Base-by-base conservation (phyloP, 1,140 invertebrate genomes). In the Stegodyphus mimosarum region DNA sequence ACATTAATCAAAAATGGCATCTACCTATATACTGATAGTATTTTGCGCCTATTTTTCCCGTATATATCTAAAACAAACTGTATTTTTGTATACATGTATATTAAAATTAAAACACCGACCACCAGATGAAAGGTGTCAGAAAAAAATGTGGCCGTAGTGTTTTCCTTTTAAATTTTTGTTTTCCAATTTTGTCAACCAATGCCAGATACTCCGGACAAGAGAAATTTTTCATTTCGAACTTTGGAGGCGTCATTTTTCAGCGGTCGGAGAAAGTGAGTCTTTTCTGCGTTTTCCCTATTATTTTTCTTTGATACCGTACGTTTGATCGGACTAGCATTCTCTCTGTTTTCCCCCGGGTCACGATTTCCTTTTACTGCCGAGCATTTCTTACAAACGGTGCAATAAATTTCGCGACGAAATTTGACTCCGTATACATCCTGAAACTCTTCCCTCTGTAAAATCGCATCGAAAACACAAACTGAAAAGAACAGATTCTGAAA, bases 291-390 rank as follows among this genome's bases (percentile, higher is more conserved):
- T 83, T 83, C 75, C 48, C 81, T 15, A 67, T 83, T 63, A 75
- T 74, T 83, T 74, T 81, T 81, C 53, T 70, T 81, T 81, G 64
- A 72, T 81, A 73, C 53, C 67, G 10, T 71, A 60, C 52, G 70
- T 80, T 80, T 78, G 49, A 69, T 52, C 52, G 18, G 15, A 50
- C 53, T 64, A 33, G 81, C 81, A 69, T 74, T 66, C 70, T 73
- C 67, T 48, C 7, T 55, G 79, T 81, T 83, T 83, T 70, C 81
- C 81, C 81, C 33, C 72, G 81, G 81, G 81, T 83, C 81, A 83
- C 81, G 81, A 83, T 83, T 83, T 83, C 81, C 75, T 83, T 83
- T 83, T 83, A 83, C 81, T 83, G 81, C 81, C 81, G 71, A 83
- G 52, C 81, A 83, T 83, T 83, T 83, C 81, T 83, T 83, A 75